phyloP scores from a whole-genome alignment of 92 coral and sea anemone species.

The Pocillopora meandrina region DNA sequence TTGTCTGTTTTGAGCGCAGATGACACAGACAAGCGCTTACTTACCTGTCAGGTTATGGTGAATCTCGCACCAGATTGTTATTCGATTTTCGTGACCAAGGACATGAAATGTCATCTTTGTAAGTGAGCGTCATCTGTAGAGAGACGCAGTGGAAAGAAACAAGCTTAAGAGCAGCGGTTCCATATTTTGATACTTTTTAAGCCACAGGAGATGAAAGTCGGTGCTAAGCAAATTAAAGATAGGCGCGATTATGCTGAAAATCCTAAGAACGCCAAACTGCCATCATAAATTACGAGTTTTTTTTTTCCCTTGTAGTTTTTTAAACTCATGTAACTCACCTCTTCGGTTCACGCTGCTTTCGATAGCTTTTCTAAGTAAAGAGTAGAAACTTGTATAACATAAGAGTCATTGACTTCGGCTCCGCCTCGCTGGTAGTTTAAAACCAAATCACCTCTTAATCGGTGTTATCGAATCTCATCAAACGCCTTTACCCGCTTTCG shows the following conservation, averaged over 20 bases:
- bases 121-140: constrained; percentile 31
- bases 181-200: constrained; percentile 4
- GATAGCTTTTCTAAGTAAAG: constrained; percentile 28
- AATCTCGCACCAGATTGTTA: constrained; percentile 10
- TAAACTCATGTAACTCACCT: neutral
- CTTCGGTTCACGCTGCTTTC: constrained; percentile 21
- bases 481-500: constrained; percentile 66
- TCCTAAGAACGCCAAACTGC: neutral
- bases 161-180: constrained; percentile 11
- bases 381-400: constrained; percentile 31
- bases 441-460: constrained; percentile 52
- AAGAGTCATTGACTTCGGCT: constrained; percentile 45
- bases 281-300: neutral
- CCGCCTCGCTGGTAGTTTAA: constrained; percentile 54
- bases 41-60: constrained; percentile 1
- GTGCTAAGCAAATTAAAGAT: neutral
- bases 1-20: neutral
- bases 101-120: constrained; percentile 40
- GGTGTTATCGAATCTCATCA: constrained; percentile 50
- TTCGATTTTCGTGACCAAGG: constrained; percentile 36
- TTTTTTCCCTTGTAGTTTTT: neutral
- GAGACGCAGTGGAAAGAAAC: constrained; percentile 9
- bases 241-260: neutral
- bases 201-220: neutral
- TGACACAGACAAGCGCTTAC: neutral